These are phyloP conservation scores for Nowickia ferox DNA, from an alignment of 2,888 invertebrate genomes.

Conservation along the genomic window DNA sequence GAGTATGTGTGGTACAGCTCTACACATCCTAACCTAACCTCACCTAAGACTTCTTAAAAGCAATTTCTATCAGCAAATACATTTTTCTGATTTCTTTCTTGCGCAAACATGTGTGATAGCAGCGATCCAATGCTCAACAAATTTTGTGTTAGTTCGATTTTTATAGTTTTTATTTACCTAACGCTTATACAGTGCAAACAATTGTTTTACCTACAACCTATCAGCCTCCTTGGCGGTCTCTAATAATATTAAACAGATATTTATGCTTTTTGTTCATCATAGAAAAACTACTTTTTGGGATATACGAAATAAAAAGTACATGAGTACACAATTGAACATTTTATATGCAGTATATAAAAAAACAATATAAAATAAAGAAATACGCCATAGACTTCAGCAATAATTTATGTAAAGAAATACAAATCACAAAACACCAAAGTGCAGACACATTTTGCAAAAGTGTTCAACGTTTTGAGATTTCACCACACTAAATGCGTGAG, in stretches of 20 bases:
- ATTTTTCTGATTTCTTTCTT: too few species aligned
- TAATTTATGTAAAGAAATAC: slow-evolving; percentile 65
- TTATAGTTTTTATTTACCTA: not conserved
- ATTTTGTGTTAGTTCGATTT: too few species aligned
- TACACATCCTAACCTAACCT: too few species aligned
- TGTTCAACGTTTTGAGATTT: slow-evolving; percentile 47
- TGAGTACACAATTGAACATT: slow-evolving; percentile 35
- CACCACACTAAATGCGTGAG: slow-evolving; percentile 33
- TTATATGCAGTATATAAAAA: not conserved
- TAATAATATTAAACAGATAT: slow-evolving; percentile 51
- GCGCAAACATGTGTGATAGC: too few species aligned
- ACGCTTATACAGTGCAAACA: not conserved
- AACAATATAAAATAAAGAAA: not conserved
- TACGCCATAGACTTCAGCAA: slow-evolving; percentile 43
- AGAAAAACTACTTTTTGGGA: slow-evolving; percentile 39
- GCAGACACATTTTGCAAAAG: slow-evolving; percentile 57
- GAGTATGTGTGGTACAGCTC: too few species aligned
- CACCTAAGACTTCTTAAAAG: too few species aligned
- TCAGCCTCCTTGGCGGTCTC: slow-evolving; percentile 42
- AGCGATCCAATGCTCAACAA: too few species aligned
- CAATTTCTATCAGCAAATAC: too few species aligned
- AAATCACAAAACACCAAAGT: slow-evolving; percentile 68
- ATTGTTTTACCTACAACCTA: not conserved
- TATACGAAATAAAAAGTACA: slow-evolving; percentile 55
- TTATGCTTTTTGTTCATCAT: slow-evolving; percentile 27